These are phyloP conservation scores for Agonopterix heracliana DNA, from an alignment of 2,888 invertebrate genomes.

Conservation along the genomic window DNA sequence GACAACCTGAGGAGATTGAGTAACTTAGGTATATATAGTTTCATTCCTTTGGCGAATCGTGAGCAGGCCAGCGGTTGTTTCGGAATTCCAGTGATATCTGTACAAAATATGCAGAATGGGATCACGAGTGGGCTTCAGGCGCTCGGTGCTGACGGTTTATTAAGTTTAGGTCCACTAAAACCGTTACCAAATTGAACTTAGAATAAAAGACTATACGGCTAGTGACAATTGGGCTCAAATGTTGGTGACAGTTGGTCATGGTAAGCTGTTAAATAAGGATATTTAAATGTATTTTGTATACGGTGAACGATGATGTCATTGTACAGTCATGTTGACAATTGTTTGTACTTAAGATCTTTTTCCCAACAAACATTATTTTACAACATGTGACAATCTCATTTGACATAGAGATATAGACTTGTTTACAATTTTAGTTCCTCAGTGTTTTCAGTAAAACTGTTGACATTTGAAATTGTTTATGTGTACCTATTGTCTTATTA, in stretches of 20 bases:
- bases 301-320: background rate
- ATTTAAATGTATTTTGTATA: background rate
- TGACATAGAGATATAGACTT: too few species aligned
- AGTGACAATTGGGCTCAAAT: too few species aligned
- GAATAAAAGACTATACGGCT: conserved; percentile 4
- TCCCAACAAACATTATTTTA: too few species aligned
- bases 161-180: conserved; percentile 84
- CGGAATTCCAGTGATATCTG: conserved; percentile 82
- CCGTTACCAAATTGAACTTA: conserved; percentile 64
- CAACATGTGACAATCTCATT: too few species aligned
- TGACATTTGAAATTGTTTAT: too few species aligned
- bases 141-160: conserved; percentile 81
- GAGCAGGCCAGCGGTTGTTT: conserved; percentile 79
- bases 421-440: too few species aligned
- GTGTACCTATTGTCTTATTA: too few species aligned
- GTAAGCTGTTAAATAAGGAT: background rate
- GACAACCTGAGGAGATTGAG: conserved; percentile 79
- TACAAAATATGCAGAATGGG: conserved; percentile 79
- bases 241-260: background rate
- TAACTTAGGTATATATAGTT: conserved; percentile 82
- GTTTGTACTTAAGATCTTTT: too few species aligned
- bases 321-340: too few species aligned
- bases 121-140: conserved; percentile 75
- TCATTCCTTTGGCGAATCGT: conserved; percentile 82
- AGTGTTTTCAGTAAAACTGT: too few species aligned